Conservation (phyloP, 35 echinoderm and acorn worm genomes). For the Apostichopus japonicus region DNA sequence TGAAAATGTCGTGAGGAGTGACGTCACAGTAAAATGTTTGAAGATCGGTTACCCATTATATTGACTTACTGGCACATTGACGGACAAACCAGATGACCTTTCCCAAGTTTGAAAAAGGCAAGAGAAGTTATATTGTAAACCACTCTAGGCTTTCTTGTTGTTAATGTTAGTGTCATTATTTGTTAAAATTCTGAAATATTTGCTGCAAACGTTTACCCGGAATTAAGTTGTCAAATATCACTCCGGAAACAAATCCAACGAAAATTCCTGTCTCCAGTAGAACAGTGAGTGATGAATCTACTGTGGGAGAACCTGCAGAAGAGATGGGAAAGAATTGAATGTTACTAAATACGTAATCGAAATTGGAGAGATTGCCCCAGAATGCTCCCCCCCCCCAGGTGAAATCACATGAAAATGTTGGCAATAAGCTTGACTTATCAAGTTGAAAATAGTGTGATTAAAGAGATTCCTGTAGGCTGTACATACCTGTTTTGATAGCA, state of each 20-base stretch:
- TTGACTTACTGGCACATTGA: not conserved
- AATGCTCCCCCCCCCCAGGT: not conserved
- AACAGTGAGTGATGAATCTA: not conserved
- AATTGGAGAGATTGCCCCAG: not conserved
- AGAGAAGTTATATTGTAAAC: not conserved
- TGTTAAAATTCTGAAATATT: not conserved
- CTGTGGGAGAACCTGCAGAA: not conserved
- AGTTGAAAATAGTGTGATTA: not conserved
- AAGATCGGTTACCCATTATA: not conserved
- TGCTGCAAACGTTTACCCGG: not conserved
- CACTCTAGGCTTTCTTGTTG: not conserved
- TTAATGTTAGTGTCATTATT: not conserved
- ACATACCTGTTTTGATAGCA: slow-evolving; percentile 84
- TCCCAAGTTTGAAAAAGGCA: not conserved
- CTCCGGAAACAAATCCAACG: not conserved
- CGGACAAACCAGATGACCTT: not conserved
- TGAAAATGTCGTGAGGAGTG: too few relatives aligned
- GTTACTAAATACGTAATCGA: not conserved
- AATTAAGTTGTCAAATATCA: slow-evolving; percentile 21
- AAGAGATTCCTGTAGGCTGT: not conserved
- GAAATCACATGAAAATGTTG: not conserved
- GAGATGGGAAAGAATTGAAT: not conserved
- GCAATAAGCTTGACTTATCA: not conserved
- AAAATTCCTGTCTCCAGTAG: slow-evolving; percentile 25
- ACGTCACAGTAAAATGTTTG: not conserved